Evolutionary conservation across 2,797 vertebrate species (phyloP).

Genomic region (Morus bassanus): DNA sequence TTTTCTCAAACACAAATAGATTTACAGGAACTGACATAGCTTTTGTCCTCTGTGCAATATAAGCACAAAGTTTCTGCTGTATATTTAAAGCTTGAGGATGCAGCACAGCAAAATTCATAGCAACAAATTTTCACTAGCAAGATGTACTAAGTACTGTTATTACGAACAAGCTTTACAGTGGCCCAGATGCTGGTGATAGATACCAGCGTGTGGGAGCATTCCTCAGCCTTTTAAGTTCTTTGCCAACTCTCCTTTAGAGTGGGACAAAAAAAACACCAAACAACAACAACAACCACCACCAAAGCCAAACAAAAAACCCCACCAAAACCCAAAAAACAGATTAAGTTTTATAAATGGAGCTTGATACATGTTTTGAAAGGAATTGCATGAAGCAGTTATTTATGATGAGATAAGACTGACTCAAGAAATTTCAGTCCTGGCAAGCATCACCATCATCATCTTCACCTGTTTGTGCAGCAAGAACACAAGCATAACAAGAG

Average conservation of each 20-base stretch:
- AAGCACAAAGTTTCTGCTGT: not conserved
- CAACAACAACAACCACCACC: no score
- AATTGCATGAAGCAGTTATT: not conserved
- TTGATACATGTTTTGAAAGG: not conserved
- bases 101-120: not conserved
- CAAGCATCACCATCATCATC: not conserved
- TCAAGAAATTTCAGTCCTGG: not conserved
- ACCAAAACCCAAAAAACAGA: no score
- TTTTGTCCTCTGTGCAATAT: not conserved
- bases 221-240: not conserved
- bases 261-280: not conserved
- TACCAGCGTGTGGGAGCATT: not conserved
- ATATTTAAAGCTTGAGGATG: not conserved
- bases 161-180: not conserved
- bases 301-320: no score
- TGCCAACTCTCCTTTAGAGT: not conserved
- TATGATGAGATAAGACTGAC: not conserved
- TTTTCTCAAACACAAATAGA: not conserved
- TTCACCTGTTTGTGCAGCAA: not conserved
- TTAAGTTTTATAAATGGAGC: not conserved
- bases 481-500: not conserved
- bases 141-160: not conserved
- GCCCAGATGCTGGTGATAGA: not conserved
- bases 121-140: not conserved
- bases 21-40: not conserved